A percentile compares a stretch with the other conserved stretches of the same genome.
phyloP scores from a whole-genome alignment of 2,888 invertebrate species.

The Meteorus cinctellus region DNA sequence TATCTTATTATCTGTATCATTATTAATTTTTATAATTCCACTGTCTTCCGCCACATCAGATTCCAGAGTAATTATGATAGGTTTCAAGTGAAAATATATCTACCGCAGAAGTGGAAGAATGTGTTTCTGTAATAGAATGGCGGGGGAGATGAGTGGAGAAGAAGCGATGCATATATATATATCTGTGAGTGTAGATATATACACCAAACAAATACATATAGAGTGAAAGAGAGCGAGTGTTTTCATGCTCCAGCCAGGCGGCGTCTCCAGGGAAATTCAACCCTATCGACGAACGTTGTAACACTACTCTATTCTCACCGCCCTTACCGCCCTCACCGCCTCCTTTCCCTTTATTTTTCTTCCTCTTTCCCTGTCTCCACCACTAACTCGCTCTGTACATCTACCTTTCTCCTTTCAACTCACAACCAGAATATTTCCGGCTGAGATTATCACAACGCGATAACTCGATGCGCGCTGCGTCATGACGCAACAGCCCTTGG shows the following conservation, averaged over 20 bases:
- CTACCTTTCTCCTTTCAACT: background rate
- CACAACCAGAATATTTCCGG: constrained; percentile 29
- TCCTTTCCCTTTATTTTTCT: constrained; percentile 12
- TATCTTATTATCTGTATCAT: background rate
- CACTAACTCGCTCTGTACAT: background rate
- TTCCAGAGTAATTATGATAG: background rate
- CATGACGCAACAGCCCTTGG: constrained; percentile 26
- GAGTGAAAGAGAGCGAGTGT: constrained; percentile 27
- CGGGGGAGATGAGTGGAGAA: background rate
- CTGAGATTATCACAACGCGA: constrained; percentile 40
- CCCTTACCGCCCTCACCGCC: constrained; percentile 12
- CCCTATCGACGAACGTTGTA: constrained; percentile 41
- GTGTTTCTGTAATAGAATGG: background rate
- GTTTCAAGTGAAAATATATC: constrained; percentile 5
- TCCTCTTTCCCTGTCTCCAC: background rate
- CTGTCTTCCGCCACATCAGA: background rate
- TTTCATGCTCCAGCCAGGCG: constrained; percentile 32
- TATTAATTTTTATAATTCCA: background rate
- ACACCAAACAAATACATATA: background rate
- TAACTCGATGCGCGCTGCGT: constrained; percentile 26
- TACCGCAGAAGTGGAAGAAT: background rate
- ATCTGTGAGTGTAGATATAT: background rate
- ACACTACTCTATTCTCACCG: constrained; percentile 28
- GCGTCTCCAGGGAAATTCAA: constrained; percentile 44
- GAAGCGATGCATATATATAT: background rate